A percentile compares a stretch with the other conserved stretches of the same genome.
Evolutionary conservation across 2,113 vertebrate genomes (phyloP).

Genomic region (Festucalex cinctus): DNA sequence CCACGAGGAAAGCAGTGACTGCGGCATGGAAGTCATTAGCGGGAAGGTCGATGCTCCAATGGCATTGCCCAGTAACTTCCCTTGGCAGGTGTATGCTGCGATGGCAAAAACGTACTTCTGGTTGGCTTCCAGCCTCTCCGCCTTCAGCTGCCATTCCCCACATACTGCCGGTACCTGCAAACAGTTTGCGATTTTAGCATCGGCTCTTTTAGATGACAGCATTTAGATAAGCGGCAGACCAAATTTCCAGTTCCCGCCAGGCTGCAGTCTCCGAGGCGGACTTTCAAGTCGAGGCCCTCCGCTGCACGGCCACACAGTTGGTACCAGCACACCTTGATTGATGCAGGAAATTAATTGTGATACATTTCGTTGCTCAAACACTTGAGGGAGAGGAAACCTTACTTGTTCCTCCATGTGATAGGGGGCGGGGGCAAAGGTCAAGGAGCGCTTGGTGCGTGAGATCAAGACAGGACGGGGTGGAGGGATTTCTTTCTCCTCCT

Average conservation of each 20-base stretch:
- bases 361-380: background rate
- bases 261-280: slow-evolving; percentile 79
- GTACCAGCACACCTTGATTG: slow-evolving; percentile 85
- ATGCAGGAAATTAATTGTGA: background rate
- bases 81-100: slow-evolving; percentile 82
- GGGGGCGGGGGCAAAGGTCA: slow-evolving; percentile 81
- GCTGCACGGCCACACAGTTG: slow-evolving; percentile 78
- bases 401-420: slow-evolving; percentile 82
- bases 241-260: slow-evolving; percentile 82
- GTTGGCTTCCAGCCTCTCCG: slow-evolving; percentile 82
- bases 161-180: slow-evolving; percentile 77
- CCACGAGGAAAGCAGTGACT: slow-evolving; percentile 79
- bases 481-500: slow-evolving; percentile 46
- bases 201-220: background rate
- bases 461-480: slow-evolving; percentile 85
- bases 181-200: background rate
- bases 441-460: slow-evolving; percentile 75
- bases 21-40: slow-evolving; percentile 80
- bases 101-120: slow-evolving; percentile 91
- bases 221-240: slow-evolving; percentile 64
- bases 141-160: slow-evolving; percentile 75
- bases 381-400: slow-evolving; percentile 12
- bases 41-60: slow-evolving; percentile 82
- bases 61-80: slow-evolving; percentile 78
- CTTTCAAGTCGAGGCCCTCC: slow-evolving; percentile 77